Evolutionary conservation across 2,888 invertebrate species (phyloP), one percentile per base, ranked within the genome.

Genomic region (Aplocera efformata): DNA sequence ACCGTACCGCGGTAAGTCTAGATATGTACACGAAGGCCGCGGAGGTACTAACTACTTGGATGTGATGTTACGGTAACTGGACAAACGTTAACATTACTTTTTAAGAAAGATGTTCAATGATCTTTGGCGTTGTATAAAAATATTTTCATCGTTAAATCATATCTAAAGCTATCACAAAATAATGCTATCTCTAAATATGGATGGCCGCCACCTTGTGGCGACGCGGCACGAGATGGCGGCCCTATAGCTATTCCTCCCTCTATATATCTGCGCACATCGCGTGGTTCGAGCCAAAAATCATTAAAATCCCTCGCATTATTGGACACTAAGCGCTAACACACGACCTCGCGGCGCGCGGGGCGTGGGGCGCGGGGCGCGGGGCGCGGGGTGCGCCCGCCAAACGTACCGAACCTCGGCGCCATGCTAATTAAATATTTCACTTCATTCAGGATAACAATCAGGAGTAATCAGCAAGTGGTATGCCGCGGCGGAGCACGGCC

Each of bases 1-100:
- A 28, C 22, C 20, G 20, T 5, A 25, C 21, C 24, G 25, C 9
- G 33, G 7, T 20, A 30, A 33, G 25, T 29, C 33, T 30, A 29
- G 41, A 35, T 41, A 41, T 35, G 40, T 34, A 33, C 11, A 27
- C 32, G 31, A 44, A 44, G 44, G 44, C 44, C 39, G 44, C 39
- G 29, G 1, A 25, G 10, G 7, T 9, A 28, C 30, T 27, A 36
- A 24, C 9, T 39, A 39, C 8, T n/a, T n/a, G 33, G 34, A 35
- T 36, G 32, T 43, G 37, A 40, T 36, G 40, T 10, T 17, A 24
- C 32, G 45, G 45, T 45, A 45, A 45, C 45, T n/a, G 22, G 22
- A 21, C 32, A 22, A 38, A 32, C 34, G 30, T 27, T 38, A 32
- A 31, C 27, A 35, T 8, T 17, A 25, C 25, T 30, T 7, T 13